phyloP scores from a whole-genome alignment of 2,797 vertebrate species.

The Galagoides demidoff region DNA sequence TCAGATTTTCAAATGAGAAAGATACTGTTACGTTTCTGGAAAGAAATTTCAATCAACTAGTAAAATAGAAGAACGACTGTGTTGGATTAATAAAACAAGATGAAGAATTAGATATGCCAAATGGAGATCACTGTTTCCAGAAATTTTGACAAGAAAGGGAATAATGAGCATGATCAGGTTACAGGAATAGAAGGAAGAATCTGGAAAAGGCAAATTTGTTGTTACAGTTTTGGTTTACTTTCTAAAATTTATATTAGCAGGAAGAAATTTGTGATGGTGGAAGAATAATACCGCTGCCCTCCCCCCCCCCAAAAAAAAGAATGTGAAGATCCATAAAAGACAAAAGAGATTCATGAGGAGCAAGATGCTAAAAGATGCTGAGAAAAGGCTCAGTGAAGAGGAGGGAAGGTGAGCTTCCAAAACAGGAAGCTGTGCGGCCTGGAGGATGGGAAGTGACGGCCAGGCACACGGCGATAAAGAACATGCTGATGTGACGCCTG shows the following conservation, averaged over 20 bases:
- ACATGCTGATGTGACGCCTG: background rate
- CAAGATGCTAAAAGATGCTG: background rate
- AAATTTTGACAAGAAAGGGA: background rate
- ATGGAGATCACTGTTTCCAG: background rate
- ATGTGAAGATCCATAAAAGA: background rate
- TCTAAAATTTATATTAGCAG: background rate
- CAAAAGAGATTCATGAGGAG: background rate
- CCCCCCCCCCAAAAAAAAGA: background rate
- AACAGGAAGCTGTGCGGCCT: background rate
- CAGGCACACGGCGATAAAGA: fast-evolving
- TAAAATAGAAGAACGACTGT: background rate
- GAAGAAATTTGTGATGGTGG: background rate
- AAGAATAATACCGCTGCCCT: background rate
- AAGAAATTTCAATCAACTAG: background rate
- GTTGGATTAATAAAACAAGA: background rate
- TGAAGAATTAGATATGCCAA: background rate
- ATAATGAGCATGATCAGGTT: background rate
- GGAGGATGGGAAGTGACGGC: background rate
- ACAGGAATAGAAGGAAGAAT: background rate
- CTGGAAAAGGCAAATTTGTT: background rate
- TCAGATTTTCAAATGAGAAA: background rate
- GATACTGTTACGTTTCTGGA: background rate
- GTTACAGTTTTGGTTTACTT: background rate
- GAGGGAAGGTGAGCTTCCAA: background rate
- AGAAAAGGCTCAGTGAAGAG: background rate